Evolutionary conservation across 2,113 vertebrate species (phyloP).

Genomic region (Elachura formosa): DNA sequence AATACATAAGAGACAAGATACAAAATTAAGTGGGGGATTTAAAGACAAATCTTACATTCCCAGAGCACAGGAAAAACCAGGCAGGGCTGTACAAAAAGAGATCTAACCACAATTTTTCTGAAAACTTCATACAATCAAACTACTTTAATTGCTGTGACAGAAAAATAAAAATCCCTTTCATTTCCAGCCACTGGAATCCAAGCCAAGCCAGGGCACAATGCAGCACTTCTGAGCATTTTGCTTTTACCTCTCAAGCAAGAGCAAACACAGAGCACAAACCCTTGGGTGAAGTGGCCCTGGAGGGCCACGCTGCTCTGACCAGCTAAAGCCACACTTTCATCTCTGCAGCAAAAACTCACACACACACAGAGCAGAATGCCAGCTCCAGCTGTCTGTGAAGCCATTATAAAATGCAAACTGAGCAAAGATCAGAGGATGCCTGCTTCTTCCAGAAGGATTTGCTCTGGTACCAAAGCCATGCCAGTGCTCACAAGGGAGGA

Average conservation of each 20-base stretch:
- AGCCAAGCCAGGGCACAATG: background rate
- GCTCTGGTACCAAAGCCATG: background rate
- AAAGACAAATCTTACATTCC: background rate
- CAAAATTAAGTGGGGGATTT: background rate
- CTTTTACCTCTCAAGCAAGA: background rate
- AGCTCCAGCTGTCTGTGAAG: background rate
- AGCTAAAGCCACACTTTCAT: background rate
- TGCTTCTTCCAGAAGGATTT: background rate
- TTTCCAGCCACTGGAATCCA: background rate
- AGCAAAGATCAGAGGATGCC: background rate
- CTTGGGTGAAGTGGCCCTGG: background rate
- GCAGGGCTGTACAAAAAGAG: background rate
- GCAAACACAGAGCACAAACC: background rate
- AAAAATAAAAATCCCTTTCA: background rate
- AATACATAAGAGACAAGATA: background rate
- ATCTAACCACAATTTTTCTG: background rate
- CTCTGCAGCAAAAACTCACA: background rate
- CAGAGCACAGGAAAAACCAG: background rate
- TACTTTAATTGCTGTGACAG: background rate
- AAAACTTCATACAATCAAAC: background rate
- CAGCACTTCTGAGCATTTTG: background rate
- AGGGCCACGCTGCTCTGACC: fast-evolving
- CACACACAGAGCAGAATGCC: background rate
- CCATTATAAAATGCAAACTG: background rate
- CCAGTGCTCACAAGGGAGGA: background rate